phyloP scores from a whole-genome alignment of 2,113 vertebrate species.

The Lagopus leucura region DNA sequence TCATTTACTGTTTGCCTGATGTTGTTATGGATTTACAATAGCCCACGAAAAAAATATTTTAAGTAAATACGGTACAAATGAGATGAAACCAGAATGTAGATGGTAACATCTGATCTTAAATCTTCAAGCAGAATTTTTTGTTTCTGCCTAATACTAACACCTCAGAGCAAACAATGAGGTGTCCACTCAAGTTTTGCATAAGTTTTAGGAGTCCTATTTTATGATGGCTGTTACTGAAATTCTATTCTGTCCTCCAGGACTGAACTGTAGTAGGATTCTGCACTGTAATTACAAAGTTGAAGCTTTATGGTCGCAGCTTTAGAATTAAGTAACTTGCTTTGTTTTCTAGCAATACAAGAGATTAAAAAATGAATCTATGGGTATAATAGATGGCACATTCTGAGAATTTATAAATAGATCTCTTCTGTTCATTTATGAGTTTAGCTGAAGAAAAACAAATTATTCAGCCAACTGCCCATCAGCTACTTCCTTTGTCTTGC shows the following conservation, averaged over 20 bases:
- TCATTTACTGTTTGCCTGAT: neutral
- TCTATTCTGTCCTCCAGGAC: neutral
- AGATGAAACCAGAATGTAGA: neutral
- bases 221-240: neutral
- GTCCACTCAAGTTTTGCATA: neutral
- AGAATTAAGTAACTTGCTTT: neutral
- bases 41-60: neutral
- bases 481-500: neutral
- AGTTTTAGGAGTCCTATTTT: neutral
- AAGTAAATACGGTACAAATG: neutral
- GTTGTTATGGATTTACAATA: neutral
- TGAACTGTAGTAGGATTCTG: neutral
- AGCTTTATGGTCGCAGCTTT: neutral
- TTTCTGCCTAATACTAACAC: neutral
- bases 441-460: slow-evolving; percentile 7
- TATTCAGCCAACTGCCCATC: neutral
- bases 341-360: neutral
- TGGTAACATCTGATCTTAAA: neutral
- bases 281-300: neutral
- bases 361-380: neutral
- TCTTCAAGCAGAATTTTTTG: neutral
- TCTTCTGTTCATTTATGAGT: neutral
- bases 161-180: neutral
- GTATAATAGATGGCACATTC: neutral
- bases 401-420: neutral